These are phyloP conservation scores for Dromococcyx pavoninus DNA, from an alignment of 2,797 vertebrate genomes.

Conservation along the genomic window DNA sequence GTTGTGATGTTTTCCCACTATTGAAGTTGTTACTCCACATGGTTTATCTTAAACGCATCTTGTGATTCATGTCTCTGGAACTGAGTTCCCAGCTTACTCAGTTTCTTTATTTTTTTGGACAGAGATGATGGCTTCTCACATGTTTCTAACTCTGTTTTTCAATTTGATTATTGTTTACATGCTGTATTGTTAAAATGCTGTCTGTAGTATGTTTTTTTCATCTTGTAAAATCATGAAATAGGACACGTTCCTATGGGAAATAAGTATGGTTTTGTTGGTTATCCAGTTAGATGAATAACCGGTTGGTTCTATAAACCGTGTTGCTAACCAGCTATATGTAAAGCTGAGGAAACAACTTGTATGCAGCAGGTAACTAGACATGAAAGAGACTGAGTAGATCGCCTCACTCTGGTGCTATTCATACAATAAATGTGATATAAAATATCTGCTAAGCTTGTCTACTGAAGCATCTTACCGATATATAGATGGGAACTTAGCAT, in stretches of 20 bases:
- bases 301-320: not conserved
- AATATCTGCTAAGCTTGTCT: not conserved
- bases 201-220: not conserved
- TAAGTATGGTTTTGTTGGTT: rapidly evolving
- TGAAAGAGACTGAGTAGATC: not conserved
- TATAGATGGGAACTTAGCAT: not conserved
- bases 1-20: not conserved
- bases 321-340: not conserved
- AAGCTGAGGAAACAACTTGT: not conserved
- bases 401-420: not conserved
- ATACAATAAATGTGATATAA: not conserved
- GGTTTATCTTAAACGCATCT: not conserved
- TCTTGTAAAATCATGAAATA: not conserved
- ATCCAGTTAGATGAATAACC: not conserved
- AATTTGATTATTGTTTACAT: not conserved
- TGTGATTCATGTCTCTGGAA: not conserved
- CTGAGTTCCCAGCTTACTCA: not conserved
- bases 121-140: not conserved
- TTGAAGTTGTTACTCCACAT: not conserved
- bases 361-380: not conserved
- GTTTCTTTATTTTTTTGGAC: not conserved
- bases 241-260: not conserved
- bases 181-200: not conserved
- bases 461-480: not conserved
- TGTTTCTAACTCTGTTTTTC: not conserved